Base-by-base conservation (phyloP, 2,113 vertebrate species). In the Scolopax mira region DNA sequence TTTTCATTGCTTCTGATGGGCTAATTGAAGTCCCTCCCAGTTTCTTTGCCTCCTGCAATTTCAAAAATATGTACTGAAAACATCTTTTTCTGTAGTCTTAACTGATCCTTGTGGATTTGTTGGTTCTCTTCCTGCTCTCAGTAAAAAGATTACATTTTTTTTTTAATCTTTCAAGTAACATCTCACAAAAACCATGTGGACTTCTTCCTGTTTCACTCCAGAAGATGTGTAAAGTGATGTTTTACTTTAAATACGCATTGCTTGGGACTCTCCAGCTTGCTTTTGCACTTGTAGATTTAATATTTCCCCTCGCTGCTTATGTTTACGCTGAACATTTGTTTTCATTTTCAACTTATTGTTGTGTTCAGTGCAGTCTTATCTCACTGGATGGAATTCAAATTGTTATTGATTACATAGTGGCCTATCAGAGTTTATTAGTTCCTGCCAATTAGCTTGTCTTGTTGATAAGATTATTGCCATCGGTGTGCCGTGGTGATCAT, bases 261-360 rank as follows among this genome's bases (percentile, higher is more conserved):
- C 52, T 92, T 5, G 9, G 85, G 52, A 57, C 92, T 95, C 95
- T 85, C 35, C 23, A 80, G 37, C 72, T 89, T 77, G 54, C 69
- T 90, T 88, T 86, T 58, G 11, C 65, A 33, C 44, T 69, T 67
- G 64, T 41, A 60, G 65, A 60, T 86, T 90, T 74, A 84, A 12
- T 79, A 72, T 60, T 80, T 81, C 69, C 74, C 65, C 52, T 74
- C 1, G 6, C 57, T 89, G 85, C 65, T 81, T 70, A 9, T 84
- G 79, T 90, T 93, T 84, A 78, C 69, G 30, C 52, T 55, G 57
- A 92, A 69, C 19, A 58, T 91, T 94, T 94, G 69, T 83, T 95
- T 96, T 93, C 24, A 67, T 94, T 93, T 96, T 69, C 10, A 21
- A n/a, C 33, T 94, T 85, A 61, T 30, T 88, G 57, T 81, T 58